phyloP scores from a whole-genome alignment of 2,113 vertebrate genomes.

The Panthera tigris region DNA sequence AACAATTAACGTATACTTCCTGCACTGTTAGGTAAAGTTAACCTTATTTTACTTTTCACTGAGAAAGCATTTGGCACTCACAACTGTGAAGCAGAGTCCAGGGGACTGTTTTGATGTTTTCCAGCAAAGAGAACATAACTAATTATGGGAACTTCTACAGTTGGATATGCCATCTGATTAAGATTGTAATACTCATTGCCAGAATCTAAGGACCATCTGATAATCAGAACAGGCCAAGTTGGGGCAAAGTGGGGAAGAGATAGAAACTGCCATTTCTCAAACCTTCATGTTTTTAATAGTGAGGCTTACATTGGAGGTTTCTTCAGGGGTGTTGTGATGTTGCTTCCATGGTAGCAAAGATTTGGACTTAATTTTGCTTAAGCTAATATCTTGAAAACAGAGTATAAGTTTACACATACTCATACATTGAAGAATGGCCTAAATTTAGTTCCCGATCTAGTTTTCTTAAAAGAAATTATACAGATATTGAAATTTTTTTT shows the following conservation, averaged over 20 bases:
- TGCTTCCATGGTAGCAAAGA: background rate
- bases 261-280: background rate
- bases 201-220: background rate
- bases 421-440: background rate
- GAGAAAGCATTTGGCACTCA: background rate
- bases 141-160: background rate
- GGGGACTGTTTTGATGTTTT: conserved; percentile 1
- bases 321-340: background rate
- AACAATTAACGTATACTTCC: background rate
- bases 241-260: background rate
- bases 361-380: background rate
- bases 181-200: background rate
- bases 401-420: background rate
- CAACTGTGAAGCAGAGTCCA: background rate
- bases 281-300: background rate
- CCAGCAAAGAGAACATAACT: background rate
- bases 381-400: background rate
- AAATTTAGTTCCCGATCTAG: background rate
- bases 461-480: background rate
- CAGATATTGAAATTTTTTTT: background rate
- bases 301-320: background rate
- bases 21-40: background rate
- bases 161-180: background rate
- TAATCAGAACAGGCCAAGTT: background rate
- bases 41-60: background rate